Percentiles rank a stretch among this genome's conserved stretches.
These are phyloP conservation scores for Pagetopsis macropterus DNA, from an alignment of 2,797 vertebrate genomes.

Conservation along the genomic window DNA sequence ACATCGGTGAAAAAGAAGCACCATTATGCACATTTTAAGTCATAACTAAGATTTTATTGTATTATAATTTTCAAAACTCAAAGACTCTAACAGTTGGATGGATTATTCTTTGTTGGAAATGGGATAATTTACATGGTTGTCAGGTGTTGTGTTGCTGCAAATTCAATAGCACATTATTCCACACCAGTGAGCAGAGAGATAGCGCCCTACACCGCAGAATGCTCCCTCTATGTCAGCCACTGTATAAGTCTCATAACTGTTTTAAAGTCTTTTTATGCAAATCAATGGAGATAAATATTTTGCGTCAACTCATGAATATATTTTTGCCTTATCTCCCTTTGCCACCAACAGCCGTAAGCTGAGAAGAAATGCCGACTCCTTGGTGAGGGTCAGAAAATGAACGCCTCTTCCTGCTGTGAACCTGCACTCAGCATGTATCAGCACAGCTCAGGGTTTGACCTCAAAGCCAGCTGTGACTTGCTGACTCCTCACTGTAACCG, in stretches of 20 bases:
- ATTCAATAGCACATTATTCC: conserved; percentile 13
- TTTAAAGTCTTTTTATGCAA: conserved; percentile 24
- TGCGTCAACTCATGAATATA: conserved; percentile 3
- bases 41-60: not conserved
- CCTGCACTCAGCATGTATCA: conserved; percentile 46
- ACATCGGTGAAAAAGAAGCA: no score
- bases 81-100: not conserved
- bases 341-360: conserved; percentile 20
- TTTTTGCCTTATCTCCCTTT: conserved; percentile 22
- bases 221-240: conserved; percentile 22
- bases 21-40: not conserved
- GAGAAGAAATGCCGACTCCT: conserved; percentile 47
- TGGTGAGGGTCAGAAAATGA: conserved; percentile 64
- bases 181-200: conserved; percentile 16
- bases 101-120: no score
- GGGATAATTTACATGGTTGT: not conserved
- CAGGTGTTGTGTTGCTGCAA: conserved; percentile 13
- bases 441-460: conserved; percentile 40
- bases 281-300: conserved; percentile 36
- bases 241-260: conserved; percentile 11
- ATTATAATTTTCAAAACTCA: not conserved
- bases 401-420: conserved; percentile 50
- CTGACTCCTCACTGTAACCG: conserved; percentile 49
- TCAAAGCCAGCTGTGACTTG: conserved; percentile 63
- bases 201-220: not conserved